Evolutionary conservation across 2,113 vertebrate species (phyloP).

Genomic region (Numida meleagris): DNA sequence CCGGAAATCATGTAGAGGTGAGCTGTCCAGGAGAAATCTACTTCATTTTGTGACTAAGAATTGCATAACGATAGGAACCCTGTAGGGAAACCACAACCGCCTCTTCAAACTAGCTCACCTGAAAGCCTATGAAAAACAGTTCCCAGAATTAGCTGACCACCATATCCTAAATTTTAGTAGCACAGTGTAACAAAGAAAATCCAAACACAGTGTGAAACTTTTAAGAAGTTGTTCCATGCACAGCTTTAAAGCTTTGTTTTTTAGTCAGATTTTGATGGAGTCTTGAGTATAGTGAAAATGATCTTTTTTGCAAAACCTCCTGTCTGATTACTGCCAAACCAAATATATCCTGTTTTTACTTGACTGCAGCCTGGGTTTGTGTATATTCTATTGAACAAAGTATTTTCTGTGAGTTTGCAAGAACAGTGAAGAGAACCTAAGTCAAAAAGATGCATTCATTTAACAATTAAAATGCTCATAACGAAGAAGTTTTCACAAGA

Average conservation of each 20-base stretch:
- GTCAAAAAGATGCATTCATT: background rate
- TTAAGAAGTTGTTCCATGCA: background rate
- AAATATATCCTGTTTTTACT: background rate
- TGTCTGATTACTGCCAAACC: background rate
- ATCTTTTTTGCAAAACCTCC: background rate
- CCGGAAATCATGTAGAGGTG: background rate
- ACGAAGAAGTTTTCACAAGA: background rate
- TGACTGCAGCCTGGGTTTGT: background rate
- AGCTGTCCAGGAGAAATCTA: background rate
- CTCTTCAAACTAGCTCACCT: too few species aligned
- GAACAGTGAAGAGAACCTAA: background rate
- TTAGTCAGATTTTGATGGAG: background rate
- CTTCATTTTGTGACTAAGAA: background rate
- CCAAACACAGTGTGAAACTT: background rate
- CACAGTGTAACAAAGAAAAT: background rate
- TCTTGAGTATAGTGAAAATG: background rate
- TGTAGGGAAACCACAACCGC: background rate
- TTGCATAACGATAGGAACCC: background rate
- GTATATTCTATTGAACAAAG: background rate
- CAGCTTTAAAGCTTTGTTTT: background rate
- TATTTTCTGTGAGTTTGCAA: background rate
- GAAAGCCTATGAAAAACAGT: background rate
- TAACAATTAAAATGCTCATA: background rate
- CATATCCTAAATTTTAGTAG: background rate
- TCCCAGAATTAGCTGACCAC: background rate